These are phyloP conservation scores for Paramormyrops kingsleyae DNA, from an alignment of 2,113 vertebrate species.

Conservation along the genomic window DNA sequence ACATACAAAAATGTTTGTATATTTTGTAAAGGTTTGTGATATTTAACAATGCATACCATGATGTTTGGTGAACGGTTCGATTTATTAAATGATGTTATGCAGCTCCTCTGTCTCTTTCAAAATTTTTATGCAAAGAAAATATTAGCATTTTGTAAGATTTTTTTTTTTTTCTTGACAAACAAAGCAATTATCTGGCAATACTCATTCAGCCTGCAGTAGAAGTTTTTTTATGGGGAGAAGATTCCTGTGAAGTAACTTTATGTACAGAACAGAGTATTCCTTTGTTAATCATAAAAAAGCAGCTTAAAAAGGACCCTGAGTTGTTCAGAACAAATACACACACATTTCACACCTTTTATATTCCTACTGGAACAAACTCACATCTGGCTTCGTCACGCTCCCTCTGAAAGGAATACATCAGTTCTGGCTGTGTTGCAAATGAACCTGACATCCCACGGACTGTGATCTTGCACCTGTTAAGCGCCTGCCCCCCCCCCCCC, in stretches of 20 bases:
- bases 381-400: constrained; percentile 52
- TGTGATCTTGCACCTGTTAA: constrained; percentile 60
- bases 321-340: neutral
- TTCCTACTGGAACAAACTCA: constrained; percentile 6
- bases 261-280: neutral
- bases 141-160: neutral
- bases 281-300: neutral
- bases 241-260: neutral
- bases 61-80: neutral
- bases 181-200: neutral
- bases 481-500: neutral
- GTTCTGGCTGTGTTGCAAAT: constrained; percentile 63
- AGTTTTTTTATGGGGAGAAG: neutral
- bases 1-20: neutral
- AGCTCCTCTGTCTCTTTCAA: neutral
- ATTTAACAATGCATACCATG: neutral
- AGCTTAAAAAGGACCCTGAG: neutral
- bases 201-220: neutral
- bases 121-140: neutral
- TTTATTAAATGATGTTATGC: neutral
- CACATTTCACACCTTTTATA: neutral
- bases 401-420: constrained; percentile 57
- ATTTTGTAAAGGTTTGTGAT: neutral
- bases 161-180: neutral
- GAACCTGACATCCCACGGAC: constrained; percentile 57